A percentile compares a stretch with the other conserved stretches of the same genome.
phyloP scores from a whole-genome alignment of 2,797 vertebrate genomes.

The Mus minutoides region DNA sequence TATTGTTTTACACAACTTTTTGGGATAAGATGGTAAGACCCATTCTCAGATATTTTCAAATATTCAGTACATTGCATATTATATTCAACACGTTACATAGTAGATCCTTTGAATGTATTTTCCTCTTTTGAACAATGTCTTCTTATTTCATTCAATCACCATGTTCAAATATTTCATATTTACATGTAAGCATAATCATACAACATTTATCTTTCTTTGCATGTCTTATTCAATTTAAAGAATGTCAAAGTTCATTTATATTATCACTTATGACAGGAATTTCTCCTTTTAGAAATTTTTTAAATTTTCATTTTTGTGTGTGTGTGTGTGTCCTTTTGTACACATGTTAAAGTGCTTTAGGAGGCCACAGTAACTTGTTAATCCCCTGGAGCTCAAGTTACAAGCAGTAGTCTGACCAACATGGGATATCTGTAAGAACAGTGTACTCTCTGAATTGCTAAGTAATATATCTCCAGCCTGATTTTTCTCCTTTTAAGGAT shows the following conservation, averaged over 20 bases:
- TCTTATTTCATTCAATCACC: neutral
- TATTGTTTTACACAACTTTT: neutral
- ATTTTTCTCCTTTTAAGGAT: neutral
- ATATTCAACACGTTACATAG: neutral
- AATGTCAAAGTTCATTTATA: neutral
- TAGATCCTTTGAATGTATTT: neutral
- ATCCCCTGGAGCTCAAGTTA: neutral
- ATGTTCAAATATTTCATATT: neutral
- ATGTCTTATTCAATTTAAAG: neutral
- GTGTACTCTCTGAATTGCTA: neutral
- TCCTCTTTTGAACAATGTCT: neutral
- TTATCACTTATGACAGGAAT: neutral
- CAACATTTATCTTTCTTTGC: neutral
- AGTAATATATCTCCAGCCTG: too few relatives aligned
- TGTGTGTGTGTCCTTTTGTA: neutral
- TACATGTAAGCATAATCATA: neutral
- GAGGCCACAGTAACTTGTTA: neutral
- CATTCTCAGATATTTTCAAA: neutral
- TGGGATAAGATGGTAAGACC: too few relatives aligned
- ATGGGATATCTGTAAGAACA: neutral
- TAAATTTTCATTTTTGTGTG: neutral
- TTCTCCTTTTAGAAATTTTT: neutral
- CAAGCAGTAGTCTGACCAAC: neutral
- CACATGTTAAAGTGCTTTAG: neutral
- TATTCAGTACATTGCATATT: neutral